Evolutionary conservation across 2,888 invertebrate species (phyloP).

Genomic region (Nasonovia ribisnigri): DNA sequence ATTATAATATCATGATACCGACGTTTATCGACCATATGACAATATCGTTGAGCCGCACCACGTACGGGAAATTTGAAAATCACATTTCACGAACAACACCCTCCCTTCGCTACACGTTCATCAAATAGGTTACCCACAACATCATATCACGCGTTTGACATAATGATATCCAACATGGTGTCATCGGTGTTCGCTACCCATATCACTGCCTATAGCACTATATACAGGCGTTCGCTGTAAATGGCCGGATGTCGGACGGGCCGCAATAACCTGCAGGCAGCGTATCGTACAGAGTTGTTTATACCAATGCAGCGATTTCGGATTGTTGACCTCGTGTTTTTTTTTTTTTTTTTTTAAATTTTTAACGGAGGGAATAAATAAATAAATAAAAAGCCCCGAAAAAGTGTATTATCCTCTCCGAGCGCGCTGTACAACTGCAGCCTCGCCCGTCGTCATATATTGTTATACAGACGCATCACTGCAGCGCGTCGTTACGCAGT

Average conservation of each 20-base stretch:
- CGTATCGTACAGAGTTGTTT: background rate
- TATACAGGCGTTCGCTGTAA: background rate
- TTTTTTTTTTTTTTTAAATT: background rate
- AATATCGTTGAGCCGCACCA: too few species aligned
- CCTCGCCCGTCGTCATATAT: background rate
- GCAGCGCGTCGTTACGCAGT: background rate
- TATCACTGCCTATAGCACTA: background rate
- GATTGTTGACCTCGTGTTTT: background rate
- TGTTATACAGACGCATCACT: background rate
- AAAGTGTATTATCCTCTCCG: background rate
- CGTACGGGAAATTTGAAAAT: background rate
- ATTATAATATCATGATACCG: too few species aligned
- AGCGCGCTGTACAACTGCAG: background rate
- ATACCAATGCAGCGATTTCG: background rate
- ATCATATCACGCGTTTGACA: background rate
- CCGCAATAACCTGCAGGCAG: background rate
- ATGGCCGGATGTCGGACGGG: background rate
- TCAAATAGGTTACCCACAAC: background rate
- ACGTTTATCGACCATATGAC: too few species aligned
- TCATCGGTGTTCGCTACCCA: background rate
- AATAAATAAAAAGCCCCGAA: background rate
- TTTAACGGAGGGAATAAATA: background rate
- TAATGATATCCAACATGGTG: background rate
- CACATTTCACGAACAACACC: background rate
- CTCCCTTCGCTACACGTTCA: background rate